A percentile compares a stretch with the other conserved stretches of the same genome.
These are phyloP conservation scores for Microcebus tavaratra DNA, from an alignment of 2,113 vertebrate genomes.

Conservation along the genomic window DNA sequence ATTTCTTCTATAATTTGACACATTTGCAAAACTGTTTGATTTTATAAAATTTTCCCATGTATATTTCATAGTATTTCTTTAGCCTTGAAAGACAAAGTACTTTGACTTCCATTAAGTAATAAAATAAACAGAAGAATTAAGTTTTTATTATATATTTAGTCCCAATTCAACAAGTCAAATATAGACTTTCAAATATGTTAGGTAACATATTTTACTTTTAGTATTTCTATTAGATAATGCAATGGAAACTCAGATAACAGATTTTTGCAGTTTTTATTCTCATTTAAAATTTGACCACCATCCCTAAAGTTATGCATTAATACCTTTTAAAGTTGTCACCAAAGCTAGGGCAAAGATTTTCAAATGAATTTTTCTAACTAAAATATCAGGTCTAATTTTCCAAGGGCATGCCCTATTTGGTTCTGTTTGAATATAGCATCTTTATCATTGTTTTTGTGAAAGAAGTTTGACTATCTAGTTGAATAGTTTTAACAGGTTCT, in stretches of 20 bases:
- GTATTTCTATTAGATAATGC: background rate
- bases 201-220: background rate
- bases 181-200: slow-evolving; percentile 5
- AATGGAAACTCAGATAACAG: background rate
- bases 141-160: background rate
- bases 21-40: background rate
- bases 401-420: background rate
- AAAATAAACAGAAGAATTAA: background rate
- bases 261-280: background rate
- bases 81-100: background rate
- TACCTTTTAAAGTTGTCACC: background rate
- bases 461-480: background rate
- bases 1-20: background rate
- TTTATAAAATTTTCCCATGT: background rate
- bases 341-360: background rate
- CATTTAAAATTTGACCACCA: background rate
- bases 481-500: background rate
- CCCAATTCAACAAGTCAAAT: background rate
- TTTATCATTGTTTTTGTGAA: background rate
- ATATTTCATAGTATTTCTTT: background rate
- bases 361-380: background rate
- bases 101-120: background rate
- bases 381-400: background rate
- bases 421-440: background rate
- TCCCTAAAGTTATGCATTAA: background rate